Evolutionary conservation across 2,888 invertebrate species (phyloP), one percentile per base, ranked within the genome.

Genomic region (Bhutanitis thaidina): DNA sequence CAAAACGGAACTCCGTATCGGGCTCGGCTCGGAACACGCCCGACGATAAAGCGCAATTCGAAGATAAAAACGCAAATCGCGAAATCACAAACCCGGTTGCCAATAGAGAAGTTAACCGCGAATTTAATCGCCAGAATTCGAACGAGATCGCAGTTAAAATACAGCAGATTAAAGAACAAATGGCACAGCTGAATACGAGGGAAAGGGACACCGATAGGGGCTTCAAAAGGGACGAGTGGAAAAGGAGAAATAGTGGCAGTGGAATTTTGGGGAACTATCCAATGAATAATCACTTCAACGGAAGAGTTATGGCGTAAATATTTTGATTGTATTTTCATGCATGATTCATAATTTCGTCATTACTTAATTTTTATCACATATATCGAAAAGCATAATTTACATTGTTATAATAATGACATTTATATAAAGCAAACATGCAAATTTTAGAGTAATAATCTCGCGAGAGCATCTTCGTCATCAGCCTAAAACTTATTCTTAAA

Each of bases 221-320:
- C n/a, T 40, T 39, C 29, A 53, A 50, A 14, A 58, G 64, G 10
- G 64, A 69, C 3, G 70, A 67, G 1, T 69, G 69, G 67, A 60
- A 67, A 38, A 57, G 77, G 8, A 49, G 77, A 44, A 80, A 79
- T 35, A 73, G 70, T 30, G 83, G 83, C 0, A 76, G 65, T 16
- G 85, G 87, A 0, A 65, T 87, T 1, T 56, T 87, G 30, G 87
- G 87, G 1, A 79, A 67, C 51, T 77, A 74, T 35, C 83, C 86
- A 0, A 63, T 59, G 1, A 61, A 57, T n/a, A 65, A 54, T 30
- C 43, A 43, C 14, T 65, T 58, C 29, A 71, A 64, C 30, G 70
- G 67, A 0, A 60, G 71, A 9, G 56, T 71, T n/a, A 37, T 63
- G 36, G 71, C 69, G 80, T 80, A 14, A 66, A 74, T 62, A 25